Conservation (phyloP, 2,888 invertebrate genomes). For the Zonitis immaculata region DNA sequence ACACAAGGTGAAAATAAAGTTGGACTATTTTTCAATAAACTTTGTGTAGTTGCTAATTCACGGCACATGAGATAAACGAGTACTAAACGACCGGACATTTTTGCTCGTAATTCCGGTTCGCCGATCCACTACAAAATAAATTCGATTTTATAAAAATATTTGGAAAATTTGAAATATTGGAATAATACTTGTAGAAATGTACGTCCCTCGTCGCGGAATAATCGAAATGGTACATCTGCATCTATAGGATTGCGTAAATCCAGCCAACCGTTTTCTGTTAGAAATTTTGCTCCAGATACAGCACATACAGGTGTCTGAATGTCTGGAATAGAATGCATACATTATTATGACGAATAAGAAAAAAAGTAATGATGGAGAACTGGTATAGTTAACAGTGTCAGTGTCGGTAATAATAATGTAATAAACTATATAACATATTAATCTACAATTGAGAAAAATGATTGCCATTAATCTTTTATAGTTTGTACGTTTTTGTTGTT, state of each 20-base stretch:
- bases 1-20: conserved; percentile 80
- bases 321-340: conserved; percentile 48
- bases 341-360: too few species aligned
- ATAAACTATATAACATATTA: background rate
- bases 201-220: conserved; percentile 75
- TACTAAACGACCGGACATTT: conserved; percentile 77
- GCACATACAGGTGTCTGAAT: conserved; percentile 78
- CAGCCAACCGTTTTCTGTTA: conserved; percentile 73
- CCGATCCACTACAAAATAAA: conserved; percentile 68
- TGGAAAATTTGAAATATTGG: too few species aligned
- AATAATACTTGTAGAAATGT: conserved; percentile 80
- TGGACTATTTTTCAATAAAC: conserved; percentile 46
- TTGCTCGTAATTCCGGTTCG: conserved; percentile 67
- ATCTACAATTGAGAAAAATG: background rate
- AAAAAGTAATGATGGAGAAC: background rate
- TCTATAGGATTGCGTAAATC: conserved; percentile 73
- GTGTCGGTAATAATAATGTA: background rate
- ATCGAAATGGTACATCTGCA: conserved; percentile 73
- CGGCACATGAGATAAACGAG: conserved; percentile 75
- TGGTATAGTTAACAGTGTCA: background rate
- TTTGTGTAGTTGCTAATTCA: conserved; percentile 53
- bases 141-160: too few species aligned
- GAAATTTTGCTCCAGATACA: conserved; percentile 78
- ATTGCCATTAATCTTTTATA: background rate
- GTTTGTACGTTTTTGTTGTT: background rate